These are phyloP conservation scores for Microcebus jonahi DNA, from an alignment of 2,113 vertebrate genomes.

Conservation along the genomic window DNA sequence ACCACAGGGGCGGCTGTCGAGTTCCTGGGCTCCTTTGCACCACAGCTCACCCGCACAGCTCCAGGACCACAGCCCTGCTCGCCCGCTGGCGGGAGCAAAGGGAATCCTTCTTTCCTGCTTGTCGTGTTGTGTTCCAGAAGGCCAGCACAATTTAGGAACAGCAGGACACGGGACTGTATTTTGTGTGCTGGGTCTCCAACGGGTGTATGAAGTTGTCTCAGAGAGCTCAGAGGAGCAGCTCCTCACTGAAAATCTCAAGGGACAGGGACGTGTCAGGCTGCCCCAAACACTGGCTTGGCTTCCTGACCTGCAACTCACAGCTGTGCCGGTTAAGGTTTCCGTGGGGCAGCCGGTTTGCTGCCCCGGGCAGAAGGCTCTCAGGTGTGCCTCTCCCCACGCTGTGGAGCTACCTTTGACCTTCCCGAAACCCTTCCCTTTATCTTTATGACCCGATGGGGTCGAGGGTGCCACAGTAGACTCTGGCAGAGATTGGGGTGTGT, in stretches of 20 bases:
- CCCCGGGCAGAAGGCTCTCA: neutral
- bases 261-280: neutral
- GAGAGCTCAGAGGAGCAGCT: neutral
- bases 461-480: neutral
- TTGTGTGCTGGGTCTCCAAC: neutral
- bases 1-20: neutral
- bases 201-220: neutral
- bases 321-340: neutral
- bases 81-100: neutral
- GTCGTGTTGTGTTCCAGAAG: neutral
- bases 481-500: neutral
- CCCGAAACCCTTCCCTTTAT: neutral
- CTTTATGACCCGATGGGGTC: neutral
- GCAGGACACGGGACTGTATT: neutral
- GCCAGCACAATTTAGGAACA: neutral
- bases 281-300: neutral
- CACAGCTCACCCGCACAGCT: neutral
- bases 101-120: neutral
- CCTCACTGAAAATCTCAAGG: neutral
- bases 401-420: neutral
- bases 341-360: fast-evolving
- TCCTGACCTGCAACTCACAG: neutral
- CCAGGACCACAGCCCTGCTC: neutral
- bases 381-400: neutral
- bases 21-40: neutral